These are phyloP conservation scores for Ormyrus pomaceus DNA, from an alignment of 2,888 invertebrate genomes.

Conservation along the genomic window DNA sequence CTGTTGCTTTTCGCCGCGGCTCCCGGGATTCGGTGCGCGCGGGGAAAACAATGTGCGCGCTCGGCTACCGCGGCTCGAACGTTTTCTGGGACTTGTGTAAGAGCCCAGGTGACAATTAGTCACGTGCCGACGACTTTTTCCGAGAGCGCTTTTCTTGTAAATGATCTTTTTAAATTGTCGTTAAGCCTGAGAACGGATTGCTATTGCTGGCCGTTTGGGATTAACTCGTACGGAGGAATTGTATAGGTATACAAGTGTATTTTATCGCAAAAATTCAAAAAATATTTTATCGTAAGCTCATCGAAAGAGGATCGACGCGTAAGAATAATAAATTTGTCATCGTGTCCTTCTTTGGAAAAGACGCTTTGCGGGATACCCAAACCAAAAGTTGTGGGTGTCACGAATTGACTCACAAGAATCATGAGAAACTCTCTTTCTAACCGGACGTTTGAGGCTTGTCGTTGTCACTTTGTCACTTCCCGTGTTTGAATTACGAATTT, in stretches of 20 bases:
- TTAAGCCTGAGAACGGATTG: no score
- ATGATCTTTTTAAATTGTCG: background rate
- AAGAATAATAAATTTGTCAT: conserved; percentile 13
- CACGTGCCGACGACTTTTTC: conserved; percentile 14
- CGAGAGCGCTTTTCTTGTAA: background rate
- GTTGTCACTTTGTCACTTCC: conserved; percentile 18
- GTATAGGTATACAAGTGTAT: background rate
- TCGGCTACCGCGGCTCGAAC: background rate
- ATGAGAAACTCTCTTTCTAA: conserved; percentile 15
- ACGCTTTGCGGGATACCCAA: background rate
- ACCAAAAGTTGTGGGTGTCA: conserved; percentile 15
- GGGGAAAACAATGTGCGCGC: background rate
- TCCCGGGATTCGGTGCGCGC: background rate
- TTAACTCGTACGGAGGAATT: no score
- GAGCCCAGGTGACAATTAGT: conserved; percentile 21
- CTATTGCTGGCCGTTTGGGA: no score
- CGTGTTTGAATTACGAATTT: conserved; percentile 20
- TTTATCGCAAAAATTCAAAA: background rate
- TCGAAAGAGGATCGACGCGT: no score
- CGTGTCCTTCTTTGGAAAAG: conserved; percentile 20
- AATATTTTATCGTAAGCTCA: no score
- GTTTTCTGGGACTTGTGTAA: conserved; percentile 33
- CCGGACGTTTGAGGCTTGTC: conserved; percentile 24
- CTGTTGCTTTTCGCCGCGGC: background rate
- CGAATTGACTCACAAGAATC: conserved; percentile 23